Percentiles rank a stretch among this genome's conserved stretches.
Evolutionary conservation across 2,113 vertebrate species (phyloP).

Genomic region (Petromus typicus): DNA sequence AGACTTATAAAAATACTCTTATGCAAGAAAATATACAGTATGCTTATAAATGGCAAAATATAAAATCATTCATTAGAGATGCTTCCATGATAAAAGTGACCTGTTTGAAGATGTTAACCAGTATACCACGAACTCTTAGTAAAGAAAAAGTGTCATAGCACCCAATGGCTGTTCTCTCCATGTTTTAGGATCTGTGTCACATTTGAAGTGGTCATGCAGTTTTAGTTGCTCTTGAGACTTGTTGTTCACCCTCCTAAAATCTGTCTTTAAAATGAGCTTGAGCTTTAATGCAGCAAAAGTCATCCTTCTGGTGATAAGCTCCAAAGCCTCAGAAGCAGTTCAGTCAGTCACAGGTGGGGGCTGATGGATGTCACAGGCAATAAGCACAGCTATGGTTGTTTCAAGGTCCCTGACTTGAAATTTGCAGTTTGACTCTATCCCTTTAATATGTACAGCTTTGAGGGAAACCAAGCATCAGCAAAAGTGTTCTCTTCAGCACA

Average conservation of each 20-base stretch:
- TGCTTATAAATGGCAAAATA: neutral
- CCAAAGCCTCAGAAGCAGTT: conserved; percentile 24
- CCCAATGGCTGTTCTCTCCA: neutral
- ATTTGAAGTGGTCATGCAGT: conserved; percentile 53
- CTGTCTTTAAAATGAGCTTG: conserved; percentile 78
- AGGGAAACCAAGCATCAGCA: conserved; percentile 60
- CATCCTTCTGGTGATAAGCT: conserved; percentile 65
- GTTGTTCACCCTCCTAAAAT: conserved; percentile 72
- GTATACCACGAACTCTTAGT: neutral
- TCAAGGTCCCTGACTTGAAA: conserved; percentile 58
- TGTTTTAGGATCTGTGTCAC: neutral
- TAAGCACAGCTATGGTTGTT: neutral
- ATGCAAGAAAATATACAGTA: neutral
- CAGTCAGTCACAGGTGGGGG: conserved; percentile 46
- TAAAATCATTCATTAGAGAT: neutral
- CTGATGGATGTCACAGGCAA: conserved; percentile 64
- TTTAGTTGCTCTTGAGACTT: conserved; percentile 70
- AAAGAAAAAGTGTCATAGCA: neutral
- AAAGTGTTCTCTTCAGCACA: neutral
- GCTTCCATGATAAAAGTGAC: neutral
- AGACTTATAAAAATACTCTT: neutral
- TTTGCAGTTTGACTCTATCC: neutral
- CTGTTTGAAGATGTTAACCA: conserved; percentile 45
- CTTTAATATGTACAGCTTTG: neutral
- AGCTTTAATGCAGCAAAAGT: conserved; percentile 69